Conservation (phyloP, 2,113 vertebrate species). For the Entosphenus tridentatus region DNA sequence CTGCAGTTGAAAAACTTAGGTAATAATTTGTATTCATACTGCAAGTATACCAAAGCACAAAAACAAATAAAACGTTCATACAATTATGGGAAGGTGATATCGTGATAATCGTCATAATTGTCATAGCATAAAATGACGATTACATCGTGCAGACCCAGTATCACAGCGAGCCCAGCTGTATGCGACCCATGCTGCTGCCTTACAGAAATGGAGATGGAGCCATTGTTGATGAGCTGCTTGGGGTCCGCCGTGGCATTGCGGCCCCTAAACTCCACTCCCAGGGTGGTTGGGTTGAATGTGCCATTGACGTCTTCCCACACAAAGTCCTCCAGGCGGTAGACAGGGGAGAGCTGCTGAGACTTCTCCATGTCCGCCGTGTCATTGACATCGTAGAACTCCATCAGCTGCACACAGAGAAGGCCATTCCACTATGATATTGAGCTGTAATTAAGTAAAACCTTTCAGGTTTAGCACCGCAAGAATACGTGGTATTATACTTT, state of each 20-base stretch:
- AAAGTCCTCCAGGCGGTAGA: conserved; percentile 33
- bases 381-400: conserved; percentile 36
- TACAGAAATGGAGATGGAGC: conserved; percentile 28
- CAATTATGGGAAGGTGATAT: too few species aligned
- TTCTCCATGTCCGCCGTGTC: conserved; percentile 10
- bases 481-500: neutral
- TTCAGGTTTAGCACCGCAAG: neutral
- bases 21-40: too few species aligned
- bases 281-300: conserved; percentile 19
- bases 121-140: too few species aligned
- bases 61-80: too few species aligned
- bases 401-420: conserved; percentile 24
- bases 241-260: neutral
- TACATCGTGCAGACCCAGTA: too few species aligned
- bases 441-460: neutral
- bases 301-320: conserved; percentile 26
- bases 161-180: too few species aligned
- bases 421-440: neutral
- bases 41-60: too few species aligned
- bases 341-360: conserved; percentile 20
- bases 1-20: too few species aligned
- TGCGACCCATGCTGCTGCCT: neutral
- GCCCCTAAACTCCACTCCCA: conserved; percentile 23
- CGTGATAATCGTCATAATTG: too few species aligned
- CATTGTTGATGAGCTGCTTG: conserved; percentile 16